Conservation (phyloP, 2,888 invertebrate species). For the Tiphia femorata region DNA sequence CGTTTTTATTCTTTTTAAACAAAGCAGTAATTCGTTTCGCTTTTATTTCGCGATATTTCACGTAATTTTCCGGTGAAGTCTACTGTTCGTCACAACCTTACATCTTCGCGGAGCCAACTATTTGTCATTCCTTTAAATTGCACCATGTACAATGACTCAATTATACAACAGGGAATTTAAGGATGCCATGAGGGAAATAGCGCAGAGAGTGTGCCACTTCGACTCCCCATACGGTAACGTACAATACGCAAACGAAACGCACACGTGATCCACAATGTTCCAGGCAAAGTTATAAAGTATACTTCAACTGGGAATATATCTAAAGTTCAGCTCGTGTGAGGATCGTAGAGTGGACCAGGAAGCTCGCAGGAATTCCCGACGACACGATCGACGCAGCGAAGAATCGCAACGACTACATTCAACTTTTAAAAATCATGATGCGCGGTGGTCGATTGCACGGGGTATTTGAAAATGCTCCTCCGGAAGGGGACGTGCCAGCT, state of each 20-base stretch:
- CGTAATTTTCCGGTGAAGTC: too few species aligned
- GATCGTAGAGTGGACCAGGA: conserved; percentile 71
- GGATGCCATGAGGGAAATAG: conserved; percentile 53
- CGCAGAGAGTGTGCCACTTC: conserved; percentile 45
- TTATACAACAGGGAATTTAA: conserved; percentile 54
- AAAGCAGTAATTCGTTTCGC: too few species aligned
- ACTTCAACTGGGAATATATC: too few species aligned
- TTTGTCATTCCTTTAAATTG: too few species aligned
- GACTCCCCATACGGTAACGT: conserved; percentile 50
- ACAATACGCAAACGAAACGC: too few species aligned
- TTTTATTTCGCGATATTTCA: too few species aligned
- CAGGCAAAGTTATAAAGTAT: too few species aligned
- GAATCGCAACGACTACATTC: conserved; percentile 71
- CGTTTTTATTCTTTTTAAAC: too few species aligned
- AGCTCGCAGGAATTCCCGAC: conserved; percentile 68
- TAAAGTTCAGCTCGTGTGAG: conserved; percentile 72
- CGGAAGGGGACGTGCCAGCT: conserved; percentile 65
- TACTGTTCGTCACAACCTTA: too few species aligned
- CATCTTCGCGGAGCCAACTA: too few species aligned
- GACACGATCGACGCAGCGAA: conserved; percentile 68
- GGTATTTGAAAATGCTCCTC: conserved; percentile 70
- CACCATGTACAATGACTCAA: conserved; percentile 36
- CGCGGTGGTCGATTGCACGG: conserved; percentile 69
- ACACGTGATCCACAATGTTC: too few species aligned
- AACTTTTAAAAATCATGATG: conserved; percentile 71